Evolutionary conservation across 2,888 invertebrate species (phyloP).

Genomic region (Eilema caniola): DNA sequence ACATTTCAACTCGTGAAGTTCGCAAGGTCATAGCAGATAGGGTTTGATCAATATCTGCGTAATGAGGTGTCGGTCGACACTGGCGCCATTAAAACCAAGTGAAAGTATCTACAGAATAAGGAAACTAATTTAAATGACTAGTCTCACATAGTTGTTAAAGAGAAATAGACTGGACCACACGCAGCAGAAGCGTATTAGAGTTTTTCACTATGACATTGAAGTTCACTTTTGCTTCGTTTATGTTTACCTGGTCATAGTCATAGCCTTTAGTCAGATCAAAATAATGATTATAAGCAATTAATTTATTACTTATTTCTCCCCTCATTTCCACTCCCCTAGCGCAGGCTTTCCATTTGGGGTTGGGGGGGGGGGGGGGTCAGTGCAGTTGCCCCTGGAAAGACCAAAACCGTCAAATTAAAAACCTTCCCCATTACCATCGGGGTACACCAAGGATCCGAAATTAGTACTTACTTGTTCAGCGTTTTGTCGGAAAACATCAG

Average conservation of each 20-base stretch:
- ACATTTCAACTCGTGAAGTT: conserved; percentile 67
- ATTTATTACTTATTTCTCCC: too few relatives aligned
- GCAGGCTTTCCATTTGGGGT: too few relatives aligned
- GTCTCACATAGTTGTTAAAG: conserved; percentile 56
- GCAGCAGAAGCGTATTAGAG: conserved; percentile 40
- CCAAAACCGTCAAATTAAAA: too few relatives aligned
- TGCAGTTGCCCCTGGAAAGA: too few relatives aligned
- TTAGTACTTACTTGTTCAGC: too few relatives aligned
- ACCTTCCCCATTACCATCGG: too few relatives aligned
- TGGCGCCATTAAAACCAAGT: conserved; percentile 74
- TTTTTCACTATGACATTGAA: conserved; percentile 31
- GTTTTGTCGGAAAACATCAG: too few relatives aligned
- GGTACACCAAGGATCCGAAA: too few relatives aligned
- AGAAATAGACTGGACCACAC: conserved; percentile 62
- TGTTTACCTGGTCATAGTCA: conserved; percentile 17
- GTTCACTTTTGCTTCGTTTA: conserved; percentile 22
- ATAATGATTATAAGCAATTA: neutral
- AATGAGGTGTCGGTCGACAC: conserved; percentile 71
- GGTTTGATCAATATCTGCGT: conserved; percentile 75
- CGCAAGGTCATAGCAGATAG: conserved; percentile 67
- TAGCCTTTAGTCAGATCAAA: neutral
- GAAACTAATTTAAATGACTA: conserved; percentile 75
- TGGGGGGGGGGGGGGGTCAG: too few relatives aligned
- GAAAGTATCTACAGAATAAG: conserved; percentile 65
- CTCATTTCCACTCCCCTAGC: neutral